phyloP scores from a whole-genome alignment of 1,140 invertebrate genomes.

The Cardiocondyla obscurior region DNA sequence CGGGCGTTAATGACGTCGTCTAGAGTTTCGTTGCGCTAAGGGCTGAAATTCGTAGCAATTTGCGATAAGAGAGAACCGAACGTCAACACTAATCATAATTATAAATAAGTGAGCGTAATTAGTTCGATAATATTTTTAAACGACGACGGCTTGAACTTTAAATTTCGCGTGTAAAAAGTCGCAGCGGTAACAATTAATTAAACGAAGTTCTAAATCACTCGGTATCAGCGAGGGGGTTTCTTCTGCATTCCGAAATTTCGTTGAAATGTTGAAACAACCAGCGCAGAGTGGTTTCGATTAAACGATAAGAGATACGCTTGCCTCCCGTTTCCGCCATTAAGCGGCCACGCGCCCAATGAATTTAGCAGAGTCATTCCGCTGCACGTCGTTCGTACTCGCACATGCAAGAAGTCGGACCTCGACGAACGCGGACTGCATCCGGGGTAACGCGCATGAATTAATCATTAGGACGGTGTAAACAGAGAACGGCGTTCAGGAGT shows the following conservation, averaged over 20 bases:
- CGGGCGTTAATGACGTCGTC: conserved; percentile 8
- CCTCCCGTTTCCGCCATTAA: conserved; percentile 17
- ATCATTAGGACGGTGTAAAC: conserved; percentile 66
- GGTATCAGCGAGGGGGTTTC: neutral
- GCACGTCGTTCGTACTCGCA: neutral
- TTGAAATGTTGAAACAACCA: neutral
- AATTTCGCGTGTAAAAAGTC: neutral
- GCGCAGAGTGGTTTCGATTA: neutral
- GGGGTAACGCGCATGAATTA: conserved; percentile 67
- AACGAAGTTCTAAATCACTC: neutral
- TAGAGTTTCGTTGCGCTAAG: neutral
- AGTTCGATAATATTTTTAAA: neutral
- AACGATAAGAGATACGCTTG: neutral
- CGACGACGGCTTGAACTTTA: neutral
- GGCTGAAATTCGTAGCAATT: neutral
- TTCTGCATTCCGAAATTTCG: neutral
- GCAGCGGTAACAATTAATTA: neutral
- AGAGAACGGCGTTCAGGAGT: conserved; percentile 50
- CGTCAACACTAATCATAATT: neutral
- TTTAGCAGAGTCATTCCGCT: conserved; percentile 62
- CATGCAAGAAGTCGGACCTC: conserved; percentile 1
- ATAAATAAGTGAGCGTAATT: neutral
- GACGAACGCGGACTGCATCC: conserved; percentile 13
- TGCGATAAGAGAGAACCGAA: neutral
- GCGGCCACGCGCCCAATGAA: conserved; percentile 50